phyloP scores from a whole-genome alignment of 2,888 invertebrate species.

The Limnephilus auricula region DNA sequence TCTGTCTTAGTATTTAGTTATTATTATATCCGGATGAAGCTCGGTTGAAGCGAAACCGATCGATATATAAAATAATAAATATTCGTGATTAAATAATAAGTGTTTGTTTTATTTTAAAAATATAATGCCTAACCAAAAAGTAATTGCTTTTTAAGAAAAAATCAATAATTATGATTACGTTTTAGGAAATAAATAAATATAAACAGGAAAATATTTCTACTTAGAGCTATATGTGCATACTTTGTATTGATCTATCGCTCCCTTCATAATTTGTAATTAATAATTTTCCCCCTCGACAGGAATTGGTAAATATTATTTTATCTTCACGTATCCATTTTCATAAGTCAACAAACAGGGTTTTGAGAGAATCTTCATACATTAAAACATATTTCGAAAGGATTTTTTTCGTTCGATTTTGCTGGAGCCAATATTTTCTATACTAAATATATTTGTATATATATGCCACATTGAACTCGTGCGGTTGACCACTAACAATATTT shows the following conservation, averaged over 20 bases:
- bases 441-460: not conserved
- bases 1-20: too few species aligned
- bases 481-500: too few species aligned
- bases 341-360: slow-evolving; percentile 26
- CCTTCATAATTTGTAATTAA: slow-evolving; percentile 42
- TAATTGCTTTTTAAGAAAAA: too few species aligned
- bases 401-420: not conserved
- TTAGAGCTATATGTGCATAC: not conserved
- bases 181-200: not conserved
- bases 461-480: too few species aligned
- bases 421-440: not conserved
- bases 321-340: slow-evolving; percentile 19
- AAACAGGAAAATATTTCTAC: not conserved
- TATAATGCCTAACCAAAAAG: too few species aligned
- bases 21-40: too few species aligned
- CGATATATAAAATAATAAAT: too few species aligned
- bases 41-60: too few species aligned
- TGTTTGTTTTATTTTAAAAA: too few species aligned
- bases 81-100: too few species aligned
- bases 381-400: not conserved
- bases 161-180: too few species aligned
- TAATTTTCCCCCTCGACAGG: slow-evolving; percentile 19
- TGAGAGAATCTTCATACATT: not conserved
- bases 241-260: not conserved
- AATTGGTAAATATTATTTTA: slow-evolving; percentile 45